Percentiles rank a stretch among this genome's conserved stretches.
phyloP scores from a whole-genome alignment of 2,113 vertebrate genomes.

The Parus major region DNA sequence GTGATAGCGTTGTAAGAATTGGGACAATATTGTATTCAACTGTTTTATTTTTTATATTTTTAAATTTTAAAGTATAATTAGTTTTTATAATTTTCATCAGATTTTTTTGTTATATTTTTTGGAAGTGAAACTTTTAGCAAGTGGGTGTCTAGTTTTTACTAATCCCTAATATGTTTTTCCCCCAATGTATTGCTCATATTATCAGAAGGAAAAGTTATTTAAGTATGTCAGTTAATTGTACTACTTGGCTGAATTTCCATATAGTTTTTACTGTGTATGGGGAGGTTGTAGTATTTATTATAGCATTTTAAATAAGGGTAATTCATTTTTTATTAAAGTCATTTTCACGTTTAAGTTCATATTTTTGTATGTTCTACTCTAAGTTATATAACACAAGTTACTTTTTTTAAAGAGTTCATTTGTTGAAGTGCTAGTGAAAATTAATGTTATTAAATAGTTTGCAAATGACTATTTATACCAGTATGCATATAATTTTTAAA shows the following conservation, averaged over 20 bases:
- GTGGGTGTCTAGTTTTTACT: conserved; percentile 99
- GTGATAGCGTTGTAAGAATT: conserved; percentile 99
- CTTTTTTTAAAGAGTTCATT: conserved; percentile 99
- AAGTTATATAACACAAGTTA: conserved; percentile 97
- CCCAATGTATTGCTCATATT: conserved; percentile 99
- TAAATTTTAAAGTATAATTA: conserved; percentile 99
- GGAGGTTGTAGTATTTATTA: conserved; percentile 99
- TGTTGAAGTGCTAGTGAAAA: conserved; percentile 99
- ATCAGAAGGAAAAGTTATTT: conserved; percentile 98
- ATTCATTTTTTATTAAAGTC: conserved; percentile 99
- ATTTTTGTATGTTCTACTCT: conserved; percentile 99
- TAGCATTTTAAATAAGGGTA: conserved; percentile 99
- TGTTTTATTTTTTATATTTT: conserved; percentile 99
- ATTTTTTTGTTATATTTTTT: conserved; percentile 99
- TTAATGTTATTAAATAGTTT: conserved; percentile 99
- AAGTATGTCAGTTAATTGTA: conserved; percentile 99
- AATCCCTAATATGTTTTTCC: conserved; percentile 97
- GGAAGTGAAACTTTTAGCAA: conserved; percentile 97
- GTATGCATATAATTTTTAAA: conserved; percentile 99
- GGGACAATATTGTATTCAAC: conserved; percentile 98
- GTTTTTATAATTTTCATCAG: conserved; percentile 99
- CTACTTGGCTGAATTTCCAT: conserved; percentile 99
- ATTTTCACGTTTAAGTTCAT: conserved; percentile 99
- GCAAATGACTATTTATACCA: conserved; percentile 99
- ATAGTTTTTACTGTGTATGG: conserved; percentile 99